phyloP scores from a whole-genome alignment of 2,888 invertebrate genomes.

The Pyralis farinalis region DNA sequence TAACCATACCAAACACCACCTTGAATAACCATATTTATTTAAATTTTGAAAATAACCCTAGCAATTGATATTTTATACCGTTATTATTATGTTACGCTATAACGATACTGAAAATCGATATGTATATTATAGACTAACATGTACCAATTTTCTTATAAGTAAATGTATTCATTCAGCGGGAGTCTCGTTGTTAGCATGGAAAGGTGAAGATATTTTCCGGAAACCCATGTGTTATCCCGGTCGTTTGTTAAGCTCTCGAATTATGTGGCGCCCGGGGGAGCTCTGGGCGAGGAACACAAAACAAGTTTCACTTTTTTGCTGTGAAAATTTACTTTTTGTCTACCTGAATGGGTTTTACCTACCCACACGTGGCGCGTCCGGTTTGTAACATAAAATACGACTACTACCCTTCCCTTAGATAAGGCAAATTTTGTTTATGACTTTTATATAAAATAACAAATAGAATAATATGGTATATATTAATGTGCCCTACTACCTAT shows the following conservation, averaged over 20 bases:
- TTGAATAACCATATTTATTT: too few relatives aligned
- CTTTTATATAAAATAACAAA: neutral
- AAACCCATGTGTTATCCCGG: slow-evolving; percentile 50
- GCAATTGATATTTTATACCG: too few relatives aligned
- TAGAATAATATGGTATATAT: too few relatives aligned
- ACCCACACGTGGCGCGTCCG: neutral
- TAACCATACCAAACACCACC: too few relatives aligned
- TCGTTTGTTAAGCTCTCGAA: slow-evolving; percentile 56
- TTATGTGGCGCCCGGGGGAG: slow-evolving; percentile 59
- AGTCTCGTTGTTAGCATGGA: slow-evolving; percentile 23
- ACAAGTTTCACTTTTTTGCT: slow-evolving; percentile 42
- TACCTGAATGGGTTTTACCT: slow-evolving; percentile 19
- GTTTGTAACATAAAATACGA: neutral
- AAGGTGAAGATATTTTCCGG: slow-evolving; percentile 43
- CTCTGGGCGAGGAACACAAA: slow-evolving; percentile 44
- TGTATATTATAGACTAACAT: too few relatives aligned
- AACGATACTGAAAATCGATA: too few relatives aligned
- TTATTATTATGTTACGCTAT: too few relatives aligned
- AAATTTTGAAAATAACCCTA: too few relatives aligned
- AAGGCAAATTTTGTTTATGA: too few relatives aligned
- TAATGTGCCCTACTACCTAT: too few relatives aligned
- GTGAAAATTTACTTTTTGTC: slow-evolving; percentile 33
- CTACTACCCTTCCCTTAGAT: too few relatives aligned
- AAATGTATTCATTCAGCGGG: slow-evolving; percentile 1
- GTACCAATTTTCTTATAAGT: neutral